phyloP scores from a whole-genome alignment of 2,888 invertebrate genomes.

The Caenorhabditis sp. region DNA sequence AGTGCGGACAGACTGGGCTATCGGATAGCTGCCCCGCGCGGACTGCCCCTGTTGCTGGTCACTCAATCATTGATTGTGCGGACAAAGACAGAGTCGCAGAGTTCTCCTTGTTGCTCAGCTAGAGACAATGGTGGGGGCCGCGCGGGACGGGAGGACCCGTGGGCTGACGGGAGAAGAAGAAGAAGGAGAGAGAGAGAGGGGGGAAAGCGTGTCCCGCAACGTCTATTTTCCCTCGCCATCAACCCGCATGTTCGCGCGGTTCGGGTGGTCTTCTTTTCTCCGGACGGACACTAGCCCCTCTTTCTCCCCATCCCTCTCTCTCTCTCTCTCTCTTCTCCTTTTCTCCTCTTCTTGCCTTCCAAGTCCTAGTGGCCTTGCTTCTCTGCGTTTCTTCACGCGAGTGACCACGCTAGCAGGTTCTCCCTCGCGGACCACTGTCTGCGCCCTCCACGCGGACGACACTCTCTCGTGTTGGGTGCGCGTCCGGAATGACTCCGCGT shows the following conservation, averaged over 20 bases:
- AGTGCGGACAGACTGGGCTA: slow-evolving; percentile 51
- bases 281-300: slow-evolving; percentile 43
- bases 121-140: slow-evolving; percentile 26
- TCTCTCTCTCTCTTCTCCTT: slow-evolving; percentile 3
- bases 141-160: slow-evolving; percentile 28
- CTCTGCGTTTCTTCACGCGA: slow-evolving; percentile 21
- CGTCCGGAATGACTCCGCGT: slow-evolving; percentile 34
- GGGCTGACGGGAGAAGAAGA: slow-evolving; percentile 23
- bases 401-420: background rate
- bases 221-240: slow-evolving; percentile 4
- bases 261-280: slow-evolving; percentile 52
- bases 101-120: slow-evolving; percentile 10
- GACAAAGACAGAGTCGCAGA: slow-evolving; percentile 46
- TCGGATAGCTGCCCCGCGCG: slow-evolving; percentile 50
- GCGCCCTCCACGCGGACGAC: slow-evolving; percentile 34
- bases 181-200: slow-evolving; percentile 10
- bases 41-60: slow-evolving; percentile 47
- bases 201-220: background rate
- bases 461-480: slow-evolving; percentile 13
- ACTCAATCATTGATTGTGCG: slow-evolving; percentile 58
- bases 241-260: slow-evolving; percentile 51
- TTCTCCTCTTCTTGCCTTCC: slow-evolving; percentile 7
- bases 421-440: slow-evolving; percentile 28
- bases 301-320: background rate
- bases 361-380: slow-evolving; percentile 2